Conservation (phyloP, 2,888 invertebrate genomes). For the Polylopha cassiicola region DNA sequence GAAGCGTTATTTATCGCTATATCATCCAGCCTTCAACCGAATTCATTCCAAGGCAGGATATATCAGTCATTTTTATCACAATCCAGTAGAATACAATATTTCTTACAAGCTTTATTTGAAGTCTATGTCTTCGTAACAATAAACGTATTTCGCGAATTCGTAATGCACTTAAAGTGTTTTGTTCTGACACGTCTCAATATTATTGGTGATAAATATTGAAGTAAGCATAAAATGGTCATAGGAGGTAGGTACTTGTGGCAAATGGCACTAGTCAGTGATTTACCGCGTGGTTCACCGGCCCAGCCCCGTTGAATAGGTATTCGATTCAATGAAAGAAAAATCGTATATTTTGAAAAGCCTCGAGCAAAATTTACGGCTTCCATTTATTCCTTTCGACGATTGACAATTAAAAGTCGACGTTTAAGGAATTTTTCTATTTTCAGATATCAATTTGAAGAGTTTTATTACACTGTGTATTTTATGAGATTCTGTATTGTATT, state of each 20-base stretch:
- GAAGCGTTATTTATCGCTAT: slow-evolving; percentile 28
- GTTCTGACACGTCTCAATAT: no score
- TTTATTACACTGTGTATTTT: slow-evolving; percentile 23
- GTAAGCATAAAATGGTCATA: slow-evolving; percentile 22
- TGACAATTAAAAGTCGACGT: slow-evolving; percentile 56
- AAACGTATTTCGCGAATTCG: no score
- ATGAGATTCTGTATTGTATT: slow-evolving; percentile 14
- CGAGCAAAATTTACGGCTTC: slow-evolving; percentile 59
- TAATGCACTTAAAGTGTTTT: no score
- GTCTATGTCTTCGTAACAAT: no score
- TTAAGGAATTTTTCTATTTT: slow-evolving; percentile 30
- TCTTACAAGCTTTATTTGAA: no score
- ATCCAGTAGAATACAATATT: no score
- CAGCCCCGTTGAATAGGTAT: slow-evolving; percentile 63
- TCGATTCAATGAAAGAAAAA: slow-evolving; percentile 64
- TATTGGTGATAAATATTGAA: no score
- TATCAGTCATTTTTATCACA: slow-evolving; percentile 9
- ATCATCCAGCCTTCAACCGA: slow-evolving; percentile 28
- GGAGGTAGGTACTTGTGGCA: slow-evolving; percentile 45
- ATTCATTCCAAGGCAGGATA: slow-evolving; percentile 22
- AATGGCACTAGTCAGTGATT: slow-evolving; percentile 55
- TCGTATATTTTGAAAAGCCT: slow-evolving; percentile 65
- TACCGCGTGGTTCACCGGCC: slow-evolving; percentile 49
- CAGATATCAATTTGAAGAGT: slow-evolving; percentile 27
- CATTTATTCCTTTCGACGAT: slow-evolving; percentile 57